A percentile compares a stretch with the other conserved stretches of the same genome.
Conservation (phyloP, 2,797 vertebrate species). For the Sebastes taczanowskii region DNA sequence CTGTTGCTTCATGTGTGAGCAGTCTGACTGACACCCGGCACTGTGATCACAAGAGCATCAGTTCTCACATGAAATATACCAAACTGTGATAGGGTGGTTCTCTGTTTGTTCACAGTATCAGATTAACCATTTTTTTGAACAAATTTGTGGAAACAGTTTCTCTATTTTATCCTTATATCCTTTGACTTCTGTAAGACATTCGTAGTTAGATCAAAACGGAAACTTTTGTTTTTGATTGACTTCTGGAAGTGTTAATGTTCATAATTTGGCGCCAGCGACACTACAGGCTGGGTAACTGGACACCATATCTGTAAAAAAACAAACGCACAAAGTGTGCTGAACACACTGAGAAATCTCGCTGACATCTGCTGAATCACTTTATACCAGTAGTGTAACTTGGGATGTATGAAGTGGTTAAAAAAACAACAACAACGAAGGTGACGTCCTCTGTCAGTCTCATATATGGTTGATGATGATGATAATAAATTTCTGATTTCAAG, state of each 20-base stretch:
- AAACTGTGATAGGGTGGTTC: background rate
- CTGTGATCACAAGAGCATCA: background rate
- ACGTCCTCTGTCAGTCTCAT: background rate
- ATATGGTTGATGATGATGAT: background rate
- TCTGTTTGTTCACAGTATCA: background rate
- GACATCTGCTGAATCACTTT: slow-evolving; percentile 1
- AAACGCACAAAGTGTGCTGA: background rate
- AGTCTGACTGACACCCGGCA: background rate
- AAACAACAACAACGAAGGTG: background rate
- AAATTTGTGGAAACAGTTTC: background rate
- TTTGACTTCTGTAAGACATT: background rate
- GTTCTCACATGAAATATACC: background rate
- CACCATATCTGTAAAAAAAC: background rate
- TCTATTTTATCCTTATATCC: background rate
- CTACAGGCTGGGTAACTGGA: background rate
- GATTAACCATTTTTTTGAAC: background rate
- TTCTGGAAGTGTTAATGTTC: background rate
- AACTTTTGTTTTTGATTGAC: background rate
- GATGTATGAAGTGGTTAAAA: background rate
- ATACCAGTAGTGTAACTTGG: background rate
- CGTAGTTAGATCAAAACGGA: background rate
- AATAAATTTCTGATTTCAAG: slow-evolving; percentile 25
- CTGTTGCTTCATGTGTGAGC: background rate
- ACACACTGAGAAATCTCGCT: background rate
- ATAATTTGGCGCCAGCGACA: background rate